These are phyloP conservation scores for Sebastes wilsoni DNA, from an alignment of 2,797 vertebrate genomes.

Conservation along the genomic window DNA sequence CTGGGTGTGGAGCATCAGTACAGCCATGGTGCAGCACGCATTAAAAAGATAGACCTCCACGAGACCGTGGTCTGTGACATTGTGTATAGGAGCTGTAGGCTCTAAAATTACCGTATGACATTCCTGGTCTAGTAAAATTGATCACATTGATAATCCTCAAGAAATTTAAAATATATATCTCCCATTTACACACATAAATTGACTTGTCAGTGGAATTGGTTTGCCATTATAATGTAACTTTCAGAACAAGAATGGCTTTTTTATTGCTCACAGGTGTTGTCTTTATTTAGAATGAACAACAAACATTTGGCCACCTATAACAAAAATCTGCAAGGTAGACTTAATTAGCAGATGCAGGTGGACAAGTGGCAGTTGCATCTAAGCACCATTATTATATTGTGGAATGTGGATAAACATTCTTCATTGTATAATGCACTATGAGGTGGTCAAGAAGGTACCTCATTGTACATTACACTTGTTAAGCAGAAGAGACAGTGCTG, in stretches of 20 bases:
- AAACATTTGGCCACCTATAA: neutral
- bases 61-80: neutral
- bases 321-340: neutral
- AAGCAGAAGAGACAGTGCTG: neutral
- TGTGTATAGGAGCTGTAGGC: neutral
- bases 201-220: neutral
- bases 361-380: neutral
- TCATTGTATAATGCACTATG: neutral
- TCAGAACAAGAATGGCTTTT: neutral
- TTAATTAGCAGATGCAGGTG: conserved; percentile 20
- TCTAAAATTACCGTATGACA: neutral
- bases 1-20: conserved; percentile 13
- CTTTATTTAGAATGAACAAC: conserved; percentile 18
- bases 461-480: neutral
- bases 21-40: conserved; percentile 18
- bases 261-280: conserved; percentile 3
- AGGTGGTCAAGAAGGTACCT: neutral
- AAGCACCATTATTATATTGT: neutral
- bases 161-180: neutral
- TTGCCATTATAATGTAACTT: neutral
- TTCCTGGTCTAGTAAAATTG: neutral
- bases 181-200: neutral
- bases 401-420: neutral
- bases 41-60: neutral
- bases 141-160: neutral